These are phyloP conservation scores for Peromyscus melanophrys DNA, from an alignment of 2,797 vertebrate genomes.

Conservation along the genomic window DNA sequence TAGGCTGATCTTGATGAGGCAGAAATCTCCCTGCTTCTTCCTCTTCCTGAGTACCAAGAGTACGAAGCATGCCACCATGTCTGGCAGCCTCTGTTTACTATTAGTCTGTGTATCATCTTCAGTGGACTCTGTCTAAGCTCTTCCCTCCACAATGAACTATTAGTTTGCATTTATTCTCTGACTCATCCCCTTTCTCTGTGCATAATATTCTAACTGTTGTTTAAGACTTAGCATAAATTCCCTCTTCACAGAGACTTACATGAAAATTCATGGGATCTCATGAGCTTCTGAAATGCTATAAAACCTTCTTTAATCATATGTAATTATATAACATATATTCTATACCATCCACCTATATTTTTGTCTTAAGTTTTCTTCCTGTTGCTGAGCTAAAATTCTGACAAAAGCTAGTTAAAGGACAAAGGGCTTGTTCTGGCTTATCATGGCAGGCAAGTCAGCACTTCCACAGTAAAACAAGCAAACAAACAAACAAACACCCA, in stretches of 20 bases:
- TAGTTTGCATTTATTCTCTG: not conserved
- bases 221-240: not conserved
- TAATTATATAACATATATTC: not conserved
- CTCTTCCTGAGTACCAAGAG: not conserved
- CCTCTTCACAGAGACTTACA: not conserved
- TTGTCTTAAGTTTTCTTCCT: not conserved
- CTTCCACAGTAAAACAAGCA: not conserved
- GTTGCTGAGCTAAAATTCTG: not conserved
- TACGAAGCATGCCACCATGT: rapidly evolving
- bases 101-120: not conserved
- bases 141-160: not conserved
- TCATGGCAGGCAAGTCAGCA: not conserved
- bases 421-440: not conserved
- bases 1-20: not conserved
- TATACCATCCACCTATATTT: not conserved
- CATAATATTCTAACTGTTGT: not conserved
- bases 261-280: not conserved
- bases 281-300: not conserved
- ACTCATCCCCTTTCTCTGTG: not conserved
- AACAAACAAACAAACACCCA: not conserved
- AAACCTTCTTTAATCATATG: not conserved
- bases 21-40: not conserved
- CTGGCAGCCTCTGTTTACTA: not conserved
- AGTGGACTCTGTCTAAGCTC: not conserved
- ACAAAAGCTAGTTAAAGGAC: not conserved